Conservation (phyloP, 2,113 vertebrate genomes). For the Oplegnathus fasciatus region DNA sequence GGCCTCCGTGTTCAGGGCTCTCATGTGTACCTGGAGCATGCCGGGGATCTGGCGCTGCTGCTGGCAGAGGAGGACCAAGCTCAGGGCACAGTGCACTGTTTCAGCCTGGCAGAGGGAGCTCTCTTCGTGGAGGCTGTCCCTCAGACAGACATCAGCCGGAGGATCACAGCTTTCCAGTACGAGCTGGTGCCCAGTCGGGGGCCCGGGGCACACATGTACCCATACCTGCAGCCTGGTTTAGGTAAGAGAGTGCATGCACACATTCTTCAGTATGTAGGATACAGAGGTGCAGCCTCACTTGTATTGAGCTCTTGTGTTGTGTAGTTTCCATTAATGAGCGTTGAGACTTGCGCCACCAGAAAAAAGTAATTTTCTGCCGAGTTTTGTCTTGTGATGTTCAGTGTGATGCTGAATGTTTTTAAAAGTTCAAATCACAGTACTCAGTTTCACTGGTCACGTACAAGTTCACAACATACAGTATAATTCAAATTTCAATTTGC, state of each 20-base stretch:
- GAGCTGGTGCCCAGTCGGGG: constrained; percentile 86
- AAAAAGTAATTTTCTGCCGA: background rate
- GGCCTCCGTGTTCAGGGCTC: constrained; percentile 81
- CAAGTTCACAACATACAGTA: too few species aligned
- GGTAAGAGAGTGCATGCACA: constrained; percentile 51
- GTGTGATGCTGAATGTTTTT: background rate
- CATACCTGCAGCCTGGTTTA: constrained; percentile 59
- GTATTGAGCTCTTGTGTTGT: background rate
- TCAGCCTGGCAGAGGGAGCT: constrained; percentile 88
- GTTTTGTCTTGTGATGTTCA: background rate
- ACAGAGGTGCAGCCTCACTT: background rate
- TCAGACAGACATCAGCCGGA: constrained; percentile 92
- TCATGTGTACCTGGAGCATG: constrained; percentile 93
- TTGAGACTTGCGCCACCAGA: background rate
- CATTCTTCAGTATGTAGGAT: background rate
- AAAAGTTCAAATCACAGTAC: background rate
- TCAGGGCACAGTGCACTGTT: constrained; percentile 86
- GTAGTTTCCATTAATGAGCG: background rate
- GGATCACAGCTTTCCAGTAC: constrained; percentile 94
- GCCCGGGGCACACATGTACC: constrained; percentile 82
- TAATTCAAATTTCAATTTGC: too few species aligned
- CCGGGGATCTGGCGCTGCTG: constrained; percentile 91
- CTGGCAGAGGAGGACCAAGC: constrained; percentile 85
- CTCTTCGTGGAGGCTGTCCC: constrained; percentile 93
- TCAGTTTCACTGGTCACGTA: background rate